Evolutionary conservation across 2,797 vertebrate genomes (phyloP), one percentile per base, ranked within the genome.

Genomic region (Acanthis flammea): DNA sequence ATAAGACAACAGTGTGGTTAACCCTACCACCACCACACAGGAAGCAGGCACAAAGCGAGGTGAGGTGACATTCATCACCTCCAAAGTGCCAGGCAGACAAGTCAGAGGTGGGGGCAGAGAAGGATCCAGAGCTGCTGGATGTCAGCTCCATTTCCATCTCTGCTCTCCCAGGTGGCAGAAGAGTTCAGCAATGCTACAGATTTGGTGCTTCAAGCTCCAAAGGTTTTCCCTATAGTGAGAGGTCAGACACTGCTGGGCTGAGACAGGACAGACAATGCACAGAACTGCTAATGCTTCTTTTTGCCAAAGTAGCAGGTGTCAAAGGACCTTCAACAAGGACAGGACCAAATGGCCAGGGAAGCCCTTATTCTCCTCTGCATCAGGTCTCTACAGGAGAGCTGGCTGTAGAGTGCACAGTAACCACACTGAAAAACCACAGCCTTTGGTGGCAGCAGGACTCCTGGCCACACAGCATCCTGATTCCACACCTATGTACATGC

Each of bases 1-100:
- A 99, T 99, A 99, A 98, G 99, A 99, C 98, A 98, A 97, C 95
- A 97, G 81, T 93, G 98, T 98, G 97, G 96, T 98, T 97, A 97
- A 97, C 97, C 97, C 97, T 97, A 82, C 94, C 88, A 76, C 95
- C 76, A 87, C 97, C 95, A 12, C 83, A 63, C 93, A 63, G 96
- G 96, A 95, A 93, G 88, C 94, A 94, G 96, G 90, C 95, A 96
- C 4, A 60, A 88, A 70, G 81, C 5, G 54, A 97, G 95, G 96
- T 97, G 95, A 95, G 94, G 95, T 97, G 97, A 96, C 92, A 62
- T 88, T 97, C 92, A 70, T 95, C 85, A 48, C 95, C 90, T 94
- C 71, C 2, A 0, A 86, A 73, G 53, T 39, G 79, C 42, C 76
- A 47, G 1, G 4, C 57, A 65, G 65, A 51, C 51, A 60, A 58